Base-by-base conservation (phyloP, 2,113 vertebrate species). In the Rhinichthys klamathensis region DNA sequence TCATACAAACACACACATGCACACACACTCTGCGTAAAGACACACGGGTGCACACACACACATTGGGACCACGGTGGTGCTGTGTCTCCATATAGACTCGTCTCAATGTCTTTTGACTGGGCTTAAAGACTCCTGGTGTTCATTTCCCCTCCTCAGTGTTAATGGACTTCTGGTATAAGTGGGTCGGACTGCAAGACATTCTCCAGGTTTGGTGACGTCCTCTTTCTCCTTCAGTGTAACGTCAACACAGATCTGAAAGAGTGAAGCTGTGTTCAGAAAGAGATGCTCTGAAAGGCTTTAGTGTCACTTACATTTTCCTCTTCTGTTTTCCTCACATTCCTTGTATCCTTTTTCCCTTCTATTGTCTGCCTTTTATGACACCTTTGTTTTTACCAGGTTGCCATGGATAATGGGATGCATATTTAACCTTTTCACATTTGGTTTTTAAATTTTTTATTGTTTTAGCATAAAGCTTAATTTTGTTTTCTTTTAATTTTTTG, bases 391-490 rank as follows among this genome's bases (percentile, higher is more conserved):
- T 82, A 65, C 32, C 87, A 85, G 89, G 92, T 56, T 83, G 63
- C 46, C 88, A 87, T 75, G 21, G 44, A 89, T 90, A 88, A 84
- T 46, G 88, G 91, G 90, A 85, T 87, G 84, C 87, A 90, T 92
- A 91, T 91, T 83, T 86, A 76, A 78, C 61, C 90, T 87, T 89
- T 88, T 91, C 91, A 91, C 89, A 88, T 90, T 88, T 92, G 90
- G 88, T 92, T 93, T 93, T 89, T 88, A 91, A 91, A 85, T 91
- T 92, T 84, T 61, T 80, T 70, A 32, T 87, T 3, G 38, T 81
- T 77, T 93, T 94, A 94, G 93, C 93, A 92, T 90, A 90, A 93
- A 87, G 89, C 90, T 93, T 91, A 83, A 38, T 91, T 92, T 74
- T 84, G 87, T 86, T 51, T 87, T 92, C 87, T 84, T 86, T 89